phyloP scores from a whole-genome alignment of 2,888 invertebrate genomes.

The Orthonevra nobilis region DNA sequence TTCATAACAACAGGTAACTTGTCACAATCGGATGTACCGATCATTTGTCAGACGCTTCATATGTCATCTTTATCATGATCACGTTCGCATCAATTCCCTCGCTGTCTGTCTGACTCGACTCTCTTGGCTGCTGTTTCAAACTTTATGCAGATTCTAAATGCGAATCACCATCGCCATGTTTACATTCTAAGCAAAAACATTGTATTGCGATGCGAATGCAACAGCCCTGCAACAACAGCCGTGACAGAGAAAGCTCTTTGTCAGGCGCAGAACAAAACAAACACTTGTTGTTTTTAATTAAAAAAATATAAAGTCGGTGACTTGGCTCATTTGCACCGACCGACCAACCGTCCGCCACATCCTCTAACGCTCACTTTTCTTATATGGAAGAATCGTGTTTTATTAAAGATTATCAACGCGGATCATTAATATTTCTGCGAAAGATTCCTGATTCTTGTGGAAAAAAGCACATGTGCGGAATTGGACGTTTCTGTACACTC shows the following conservation, averaged over 20 bases:
- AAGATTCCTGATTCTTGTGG: slow-evolving; percentile 35
- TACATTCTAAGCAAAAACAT: slow-evolving; percentile 22
- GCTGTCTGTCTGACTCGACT: background rate
- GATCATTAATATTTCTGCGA: slow-evolving; percentile 68
- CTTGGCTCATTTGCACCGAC: slow-evolving; percentile 56
- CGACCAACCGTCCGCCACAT: slow-evolving; percentile 17
- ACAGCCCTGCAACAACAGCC: background rate
- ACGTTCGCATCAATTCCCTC: slow-evolving; percentile 62
- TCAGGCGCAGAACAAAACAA: slow-evolving; percentile 25
- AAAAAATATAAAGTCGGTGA: slow-evolving; percentile 49
- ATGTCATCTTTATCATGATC: slow-evolving; percentile 70
- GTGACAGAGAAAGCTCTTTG: slow-evolving; percentile 26
- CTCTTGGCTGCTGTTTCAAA: slow-evolving; percentile 1
- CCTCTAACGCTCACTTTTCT: too few relatives aligned
- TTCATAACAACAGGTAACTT: slow-evolving; percentile 76
- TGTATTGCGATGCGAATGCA: slow-evolving; percentile 30
- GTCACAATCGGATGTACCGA: slow-evolving; percentile 79
- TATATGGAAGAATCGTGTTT: slow-evolving; percentile 56
- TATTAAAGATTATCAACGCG: slow-evolving; percentile 62
- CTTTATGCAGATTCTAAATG: slow-evolving; percentile 31
- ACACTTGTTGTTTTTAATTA: slow-evolving; percentile 56
- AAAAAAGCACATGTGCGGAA: slow-evolving; percentile 30
- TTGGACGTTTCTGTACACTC: background rate
- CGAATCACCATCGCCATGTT: slow-evolving; percentile 9
- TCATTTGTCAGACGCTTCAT: slow-evolving; percentile 77